Conservation (phyloP, 2,888 invertebrate genomes). For the Caenorhabditis macrosperma region DNA sequence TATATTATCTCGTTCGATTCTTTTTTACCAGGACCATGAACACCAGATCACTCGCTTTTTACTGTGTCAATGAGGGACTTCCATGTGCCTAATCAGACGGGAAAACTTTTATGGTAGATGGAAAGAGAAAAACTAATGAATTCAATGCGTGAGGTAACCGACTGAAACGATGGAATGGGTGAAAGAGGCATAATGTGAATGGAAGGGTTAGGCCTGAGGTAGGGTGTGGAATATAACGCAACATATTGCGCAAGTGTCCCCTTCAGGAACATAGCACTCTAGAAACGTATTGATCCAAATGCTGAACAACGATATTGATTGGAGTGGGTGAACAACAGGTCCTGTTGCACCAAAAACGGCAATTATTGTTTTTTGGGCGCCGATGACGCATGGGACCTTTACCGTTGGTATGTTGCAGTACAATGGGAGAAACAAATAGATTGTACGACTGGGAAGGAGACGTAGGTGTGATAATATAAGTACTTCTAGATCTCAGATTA, state of each 20-base stretch:
- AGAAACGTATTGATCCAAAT: not conserved
- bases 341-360: not conserved
- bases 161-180: no score
- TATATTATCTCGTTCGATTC: no score
- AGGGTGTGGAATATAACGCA: not conserved
- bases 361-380: not conserved
- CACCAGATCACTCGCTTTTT: no score
- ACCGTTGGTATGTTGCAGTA: not conserved
- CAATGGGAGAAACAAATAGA: conserved; percentile 9
- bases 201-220: not conserved
- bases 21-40: no score
- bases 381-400: conserved; percentile 3
- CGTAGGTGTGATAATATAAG: not conserved
- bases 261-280: not conserved
- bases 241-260: not conserved
- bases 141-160: no score
- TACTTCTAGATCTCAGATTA: no score
- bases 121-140: no score
- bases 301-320: no score
- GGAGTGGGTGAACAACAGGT: not conserved
- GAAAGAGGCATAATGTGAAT: not conserved
- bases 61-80: no score
- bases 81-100: no score
- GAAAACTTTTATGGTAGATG: no score
- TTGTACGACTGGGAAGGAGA: not conserved